Evolutionary conservation across 2,113 vertebrate genomes (phyloP).

Genomic region (Anas platyrhynchos): DNA sequence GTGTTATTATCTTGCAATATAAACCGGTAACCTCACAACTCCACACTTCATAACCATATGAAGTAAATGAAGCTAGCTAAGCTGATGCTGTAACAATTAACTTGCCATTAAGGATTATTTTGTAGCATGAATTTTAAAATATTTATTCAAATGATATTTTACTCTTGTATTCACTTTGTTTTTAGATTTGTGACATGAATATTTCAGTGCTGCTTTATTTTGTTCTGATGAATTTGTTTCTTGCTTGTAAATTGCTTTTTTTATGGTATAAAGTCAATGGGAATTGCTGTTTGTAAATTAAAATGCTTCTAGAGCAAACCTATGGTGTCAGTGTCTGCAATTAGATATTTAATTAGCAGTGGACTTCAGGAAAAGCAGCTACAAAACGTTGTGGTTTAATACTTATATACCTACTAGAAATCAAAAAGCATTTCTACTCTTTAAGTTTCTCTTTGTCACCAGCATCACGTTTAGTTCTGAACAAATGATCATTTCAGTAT

Average conservation of each 20-base stretch:
- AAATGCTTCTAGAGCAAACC: slow-evolving; percentile 94
- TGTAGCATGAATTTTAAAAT: slow-evolving; percentile 98
- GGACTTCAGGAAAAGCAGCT: not conserved
- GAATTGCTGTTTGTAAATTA: slow-evolving; percentile 99
- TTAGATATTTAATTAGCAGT: not conserved
- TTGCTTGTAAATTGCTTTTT: slow-evolving; percentile 99
- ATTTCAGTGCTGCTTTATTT: slow-evolving; percentile 89
- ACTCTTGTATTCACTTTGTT: slow-evolving; percentile 98
- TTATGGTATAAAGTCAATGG: slow-evolving; percentile 97
- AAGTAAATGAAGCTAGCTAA: slow-evolving; percentile 99
- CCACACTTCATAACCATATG: slow-evolving; percentile 90
- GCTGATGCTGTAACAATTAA: slow-evolving; percentile 93
- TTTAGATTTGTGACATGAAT: slow-evolving; percentile 86
- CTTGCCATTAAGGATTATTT: slow-evolving; percentile 99
- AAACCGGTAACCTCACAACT: slow-evolving; percentile 99
- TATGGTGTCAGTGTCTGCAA: slow-evolving; percentile 44
- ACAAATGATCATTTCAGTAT: not conserved
- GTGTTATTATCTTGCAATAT: slow-evolving; percentile 85
- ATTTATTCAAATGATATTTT: slow-evolving; percentile 99
- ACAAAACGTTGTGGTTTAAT: not conserved
- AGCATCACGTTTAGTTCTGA: not conserved
- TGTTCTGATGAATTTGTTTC: slow-evolving; percentile 83
- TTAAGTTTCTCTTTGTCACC: not conserved
- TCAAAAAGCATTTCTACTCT: not conserved
- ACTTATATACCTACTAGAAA: not conserved